These are phyloP conservation scores for Stenurella melanura DNA, from an alignment of 2,888 invertebrate species.

Conservation along the genomic window DNA sequence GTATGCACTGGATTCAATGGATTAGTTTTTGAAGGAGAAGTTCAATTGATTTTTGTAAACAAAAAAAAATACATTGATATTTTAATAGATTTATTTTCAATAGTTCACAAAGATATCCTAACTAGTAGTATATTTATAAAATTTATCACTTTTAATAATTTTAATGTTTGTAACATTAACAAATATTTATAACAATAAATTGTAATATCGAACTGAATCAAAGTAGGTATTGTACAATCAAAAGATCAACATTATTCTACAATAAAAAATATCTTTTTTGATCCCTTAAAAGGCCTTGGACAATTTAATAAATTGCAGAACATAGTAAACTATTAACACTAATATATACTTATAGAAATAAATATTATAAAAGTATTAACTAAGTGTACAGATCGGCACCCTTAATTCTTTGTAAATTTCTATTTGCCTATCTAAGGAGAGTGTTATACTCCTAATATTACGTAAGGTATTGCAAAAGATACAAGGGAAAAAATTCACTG, in stretches of 20 bases:
- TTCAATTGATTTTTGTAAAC: too few species aligned
- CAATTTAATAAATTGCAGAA: background rate
- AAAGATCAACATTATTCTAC: background rate
- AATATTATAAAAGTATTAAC: background rate
- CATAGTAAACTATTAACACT: background rate
- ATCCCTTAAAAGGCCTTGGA: slow-evolving; percentile 18
- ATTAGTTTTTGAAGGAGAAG: too few species aligned
- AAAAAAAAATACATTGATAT: background rate
- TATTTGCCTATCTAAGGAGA: background rate
- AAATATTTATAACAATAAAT: slow-evolving; percentile 11
- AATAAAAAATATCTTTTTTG: slow-evolving; percentile 9
- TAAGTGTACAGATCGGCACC: background rate
- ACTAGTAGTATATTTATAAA: slow-evolving; percentile 34
- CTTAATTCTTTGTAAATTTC: background rate
- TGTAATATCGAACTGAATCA: background rate
- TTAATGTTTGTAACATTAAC: slow-evolving; percentile 10
- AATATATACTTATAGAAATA: background rate
- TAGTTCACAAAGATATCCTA: slow-evolving; percentile 32
- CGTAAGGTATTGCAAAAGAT: background rate
- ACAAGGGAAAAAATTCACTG: background rate
- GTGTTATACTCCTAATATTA: background rate
- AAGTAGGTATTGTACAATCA: background rate
- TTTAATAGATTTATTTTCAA: slow-evolving; percentile 31
- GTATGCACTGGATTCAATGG: too few species aligned
- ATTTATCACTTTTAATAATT: slow-evolving; percentile 29